Conservation (phyloP, 2,888 invertebrate genomes). For the Anagyrus pseudococci region DNA sequence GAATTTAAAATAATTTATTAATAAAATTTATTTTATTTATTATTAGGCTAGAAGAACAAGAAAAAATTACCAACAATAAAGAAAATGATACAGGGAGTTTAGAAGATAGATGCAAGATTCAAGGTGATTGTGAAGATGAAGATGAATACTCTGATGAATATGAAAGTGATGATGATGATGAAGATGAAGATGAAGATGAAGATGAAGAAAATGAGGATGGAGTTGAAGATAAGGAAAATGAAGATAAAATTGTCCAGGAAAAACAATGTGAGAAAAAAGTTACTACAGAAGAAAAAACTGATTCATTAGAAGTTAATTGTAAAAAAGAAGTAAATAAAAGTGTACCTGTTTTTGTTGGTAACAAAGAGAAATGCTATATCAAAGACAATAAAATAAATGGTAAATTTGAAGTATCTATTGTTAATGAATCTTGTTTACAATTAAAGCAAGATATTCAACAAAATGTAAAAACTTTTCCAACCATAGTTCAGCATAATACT, state of each 20-base stretch:
- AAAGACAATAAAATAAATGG: slow-evolving; percentile 38
- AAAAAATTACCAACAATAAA: neutral
- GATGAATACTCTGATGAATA: slow-evolving; percentile 37
- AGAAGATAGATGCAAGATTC: slow-evolving; percentile 42
- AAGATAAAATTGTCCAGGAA: slow-evolving; percentile 23
- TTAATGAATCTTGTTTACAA: slow-evolving; percentile 35
- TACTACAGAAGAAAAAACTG: neutral
- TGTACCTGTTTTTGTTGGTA: no score
- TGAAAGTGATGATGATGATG: slow-evolving; percentile 37
- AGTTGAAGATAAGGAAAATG: slow-evolving; percentile 34
- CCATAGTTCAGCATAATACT: no score
- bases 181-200: slow-evolving; percentile 37
- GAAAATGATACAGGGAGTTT: neutral
- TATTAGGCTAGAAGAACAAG: slow-evolving; percentile 45
- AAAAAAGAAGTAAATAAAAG: slow-evolving; percentile 4
- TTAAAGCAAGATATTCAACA: slow-evolving; percentile 22
- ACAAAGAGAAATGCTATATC: neutral
- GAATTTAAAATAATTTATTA: neutral
- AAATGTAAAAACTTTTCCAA: slow-evolving; percentile 6
- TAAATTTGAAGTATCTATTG: slow-evolving; percentile 32
- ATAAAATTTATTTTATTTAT: neutral
- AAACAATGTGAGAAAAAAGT: neutral
- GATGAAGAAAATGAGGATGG: slow-evolving; percentile 37
- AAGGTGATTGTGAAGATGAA: slow-evolving; percentile 43
- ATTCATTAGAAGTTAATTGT: neutral